Conservation (phyloP, 2,797 vertebrate species). For the Varecia variegata region DNA sequence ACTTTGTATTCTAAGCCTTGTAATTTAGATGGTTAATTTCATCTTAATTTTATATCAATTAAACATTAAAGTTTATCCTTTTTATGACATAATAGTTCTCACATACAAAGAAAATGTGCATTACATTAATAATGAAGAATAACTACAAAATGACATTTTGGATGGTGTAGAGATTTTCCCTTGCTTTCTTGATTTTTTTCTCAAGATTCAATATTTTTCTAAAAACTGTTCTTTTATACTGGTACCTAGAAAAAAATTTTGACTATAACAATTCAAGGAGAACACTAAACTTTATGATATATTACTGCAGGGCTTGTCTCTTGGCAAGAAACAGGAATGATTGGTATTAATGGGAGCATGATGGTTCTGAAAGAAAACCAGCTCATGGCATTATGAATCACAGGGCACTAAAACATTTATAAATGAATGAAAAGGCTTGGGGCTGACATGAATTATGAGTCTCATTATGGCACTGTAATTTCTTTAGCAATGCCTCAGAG, state of each 20-base stretch:
- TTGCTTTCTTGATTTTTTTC: slow-evolving; percentile 7
- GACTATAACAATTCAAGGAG: slow-evolving; percentile 9
- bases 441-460: slow-evolving; percentile 74
- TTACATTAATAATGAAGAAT: neutral
- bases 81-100: neutral
- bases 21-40: neutral
- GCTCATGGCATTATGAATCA: slow-evolving; percentile 72
- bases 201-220: slow-evolving; percentile 41
- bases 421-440: slow-evolving; percentile 70
- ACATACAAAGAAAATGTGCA: neutral
- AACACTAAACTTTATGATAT: slow-evolving; percentile 58
- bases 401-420: slow-evolving; percentile 74
- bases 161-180: neutral
- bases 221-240: slow-evolving; percentile 9
- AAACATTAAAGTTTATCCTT: neutral
- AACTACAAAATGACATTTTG: neutral
- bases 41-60: neutral
- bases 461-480: slow-evolving; percentile 72
- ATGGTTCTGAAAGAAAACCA: slow-evolving; percentile 60
- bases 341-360: slow-evolving; percentile 64
- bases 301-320: slow-evolving; percentile 45
- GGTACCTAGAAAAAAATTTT: neutral
- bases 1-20: neutral
- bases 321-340: slow-evolving; percentile 55
- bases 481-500: slow-evolving; percentile 51